Percentiles rank a stretch among this genome's conserved stretches.
Conservation (phyloP, 2,113 vertebrate species). For the Stictonetta naevosa region DNA sequence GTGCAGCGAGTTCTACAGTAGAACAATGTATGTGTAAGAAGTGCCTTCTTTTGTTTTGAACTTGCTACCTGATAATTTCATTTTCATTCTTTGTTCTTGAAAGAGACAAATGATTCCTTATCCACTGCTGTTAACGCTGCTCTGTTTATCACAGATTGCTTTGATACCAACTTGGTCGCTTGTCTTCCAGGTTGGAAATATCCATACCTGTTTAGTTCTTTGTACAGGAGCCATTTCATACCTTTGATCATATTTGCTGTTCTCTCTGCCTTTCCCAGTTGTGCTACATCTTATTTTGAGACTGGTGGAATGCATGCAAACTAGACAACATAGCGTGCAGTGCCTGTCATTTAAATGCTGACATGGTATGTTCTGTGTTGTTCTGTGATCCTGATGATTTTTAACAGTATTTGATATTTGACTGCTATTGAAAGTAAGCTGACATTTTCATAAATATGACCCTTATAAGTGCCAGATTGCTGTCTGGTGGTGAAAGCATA, state of each 20-base stretch:
- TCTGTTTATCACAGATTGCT: conserved; percentile 49
- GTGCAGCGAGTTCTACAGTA: not conserved
- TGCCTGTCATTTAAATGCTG: not conserved
- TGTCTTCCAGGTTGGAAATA: conserved; percentile 54
- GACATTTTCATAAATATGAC: not conserved
- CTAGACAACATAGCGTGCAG: not conserved
- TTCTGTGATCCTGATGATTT: not conserved
- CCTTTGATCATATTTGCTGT: conserved; percentile 58
- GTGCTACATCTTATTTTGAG: not conserved
- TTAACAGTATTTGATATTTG: not conserved
- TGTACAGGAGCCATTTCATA: conserved; percentile 18
- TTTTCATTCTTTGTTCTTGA: conserved; percentile 38
- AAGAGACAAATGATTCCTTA: conserved; percentile 49
- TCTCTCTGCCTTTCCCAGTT: not conserved
- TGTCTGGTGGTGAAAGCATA: not conserved
- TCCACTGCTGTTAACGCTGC: not conserved
- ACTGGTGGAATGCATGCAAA: not conserved
- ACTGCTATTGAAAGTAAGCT: not conserved
- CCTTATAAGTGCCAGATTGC: not conserved
- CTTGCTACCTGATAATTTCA: conserved; percentile 26
- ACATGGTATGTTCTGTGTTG: not conserved
- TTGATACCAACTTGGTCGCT: conserved; percentile 46
- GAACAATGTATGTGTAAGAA: not conserved
- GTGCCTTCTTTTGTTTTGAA: conserved; percentile 1
- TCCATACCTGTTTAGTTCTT: conserved; percentile 28